A percentile compares a stretch with the other conserved stretches of the same genome.
Conservation (phyloP, 2,797 vertebrate genomes). For the Gallinago stenura region DNA sequence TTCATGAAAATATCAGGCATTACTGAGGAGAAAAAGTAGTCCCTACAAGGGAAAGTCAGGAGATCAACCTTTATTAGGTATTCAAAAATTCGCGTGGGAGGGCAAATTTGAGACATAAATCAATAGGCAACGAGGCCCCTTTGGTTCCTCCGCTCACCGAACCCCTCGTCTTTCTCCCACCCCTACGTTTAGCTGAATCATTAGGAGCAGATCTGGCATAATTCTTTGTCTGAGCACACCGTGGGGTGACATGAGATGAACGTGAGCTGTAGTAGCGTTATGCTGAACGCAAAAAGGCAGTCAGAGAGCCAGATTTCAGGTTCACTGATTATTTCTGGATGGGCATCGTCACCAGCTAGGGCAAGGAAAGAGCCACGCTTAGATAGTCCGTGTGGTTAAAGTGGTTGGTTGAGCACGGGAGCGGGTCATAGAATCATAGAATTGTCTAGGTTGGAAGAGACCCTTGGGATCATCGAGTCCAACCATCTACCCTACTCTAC, state of each 20-base stretch:
- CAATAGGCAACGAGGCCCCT: background rate
- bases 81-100: background rate
- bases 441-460: no score
- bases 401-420: background rate
- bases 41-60: background rate
- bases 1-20: background rate
- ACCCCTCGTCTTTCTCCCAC: background rate
- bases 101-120: background rate
- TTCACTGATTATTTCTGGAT: background rate
- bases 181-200: background rate
- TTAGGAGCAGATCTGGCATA: background rate
- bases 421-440: background rate
- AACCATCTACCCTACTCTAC: no score
- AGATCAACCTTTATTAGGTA: background rate
- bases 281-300: background rate
- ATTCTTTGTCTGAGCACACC: background rate
- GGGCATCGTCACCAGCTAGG: background rate
- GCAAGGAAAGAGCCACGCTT: background rate
- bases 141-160: background rate
- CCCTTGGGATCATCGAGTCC: no score
- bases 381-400: background rate
- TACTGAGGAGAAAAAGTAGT: background rate
- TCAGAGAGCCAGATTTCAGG: background rate
- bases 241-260: background rate
- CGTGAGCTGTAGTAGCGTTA: background rate